These are phyloP conservation scores for Pachyuromys duprasi DNA, from an alignment of 2,797 vertebrate species.

Conservation along the genomic window DNA sequence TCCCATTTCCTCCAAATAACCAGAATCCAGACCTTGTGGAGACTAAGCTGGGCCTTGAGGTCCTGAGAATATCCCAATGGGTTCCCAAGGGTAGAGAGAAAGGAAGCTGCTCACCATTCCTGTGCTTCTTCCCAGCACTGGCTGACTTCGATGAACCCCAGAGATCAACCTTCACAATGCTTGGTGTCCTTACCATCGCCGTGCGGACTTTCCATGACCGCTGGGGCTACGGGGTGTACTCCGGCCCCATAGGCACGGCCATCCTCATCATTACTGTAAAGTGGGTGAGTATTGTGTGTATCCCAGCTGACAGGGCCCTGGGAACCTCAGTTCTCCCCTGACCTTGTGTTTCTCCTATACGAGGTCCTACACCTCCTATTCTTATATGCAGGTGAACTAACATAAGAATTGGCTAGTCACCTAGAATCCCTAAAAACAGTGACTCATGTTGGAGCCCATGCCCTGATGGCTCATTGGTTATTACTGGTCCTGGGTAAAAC, in stretches of 20 bases:
- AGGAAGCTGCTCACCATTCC: rapidly evolving
- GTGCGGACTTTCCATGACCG: constrained; percentile 97
- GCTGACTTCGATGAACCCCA: constrained; percentile 98
- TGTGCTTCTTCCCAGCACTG: constrained; percentile 88
- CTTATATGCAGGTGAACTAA: background rate
- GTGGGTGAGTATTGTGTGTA: constrained; percentile 90
- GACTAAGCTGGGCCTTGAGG: background rate
- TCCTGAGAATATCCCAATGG: rapidly evolving
- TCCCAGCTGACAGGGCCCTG: background rate
- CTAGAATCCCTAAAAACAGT: background rate
- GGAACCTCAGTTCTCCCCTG: too few relatives aligned
- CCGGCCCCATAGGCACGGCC: constrained; percentile 96
- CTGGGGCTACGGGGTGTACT: constrained; percentile 96
- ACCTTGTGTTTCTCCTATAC: background rate
- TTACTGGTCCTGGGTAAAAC: background rate
- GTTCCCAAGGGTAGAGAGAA: background rate
- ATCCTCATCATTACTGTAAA: constrained; percentile 95
- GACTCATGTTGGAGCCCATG: rapidly evolving
- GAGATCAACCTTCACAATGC: constrained; percentile 95
- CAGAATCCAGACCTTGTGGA: background rate
- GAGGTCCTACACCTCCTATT: rapidly evolving
- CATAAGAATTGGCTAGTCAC: rapidly evolving
- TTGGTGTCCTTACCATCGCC: constrained; percentile 94
- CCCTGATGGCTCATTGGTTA: background rate
- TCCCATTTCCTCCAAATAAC: background rate